phyloP scores from a whole-genome alignment of 1,140 invertebrate species.

The Phymastichus coffea region DNA sequence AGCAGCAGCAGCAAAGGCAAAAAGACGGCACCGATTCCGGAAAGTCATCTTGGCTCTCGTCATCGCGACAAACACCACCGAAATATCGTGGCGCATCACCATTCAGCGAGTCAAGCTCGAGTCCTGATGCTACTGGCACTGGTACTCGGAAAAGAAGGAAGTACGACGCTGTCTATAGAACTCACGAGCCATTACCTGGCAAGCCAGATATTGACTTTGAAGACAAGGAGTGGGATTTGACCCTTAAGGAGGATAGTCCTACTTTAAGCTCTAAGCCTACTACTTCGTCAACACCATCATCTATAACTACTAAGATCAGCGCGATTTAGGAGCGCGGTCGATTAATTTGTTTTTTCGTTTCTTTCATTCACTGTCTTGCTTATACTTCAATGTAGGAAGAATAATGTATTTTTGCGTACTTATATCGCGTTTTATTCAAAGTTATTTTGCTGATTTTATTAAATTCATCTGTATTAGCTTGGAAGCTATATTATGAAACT shows the following conservation, averaged over 20 bases:
- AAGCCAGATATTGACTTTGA: slow-evolving; percentile 76
- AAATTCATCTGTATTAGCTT: too few relatives aligned
- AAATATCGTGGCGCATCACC: slow-evolving; percentile 34
- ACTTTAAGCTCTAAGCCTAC: background rate
- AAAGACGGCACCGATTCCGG: background rate
- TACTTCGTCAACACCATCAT: background rate
- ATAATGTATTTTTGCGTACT: too few relatives aligned
- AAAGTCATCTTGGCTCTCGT: slow-evolving; percentile 22
- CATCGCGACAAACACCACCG: slow-evolving; percentile 31
- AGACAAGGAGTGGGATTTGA: slow-evolving; percentile 74
- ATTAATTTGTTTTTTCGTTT: slow-evolving; percentile 22
- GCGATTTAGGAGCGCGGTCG: slow-evolving; percentile 50
- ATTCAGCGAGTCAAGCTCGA: slow-evolving; percentile 39
- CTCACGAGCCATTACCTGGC: slow-evolving; percentile 76
- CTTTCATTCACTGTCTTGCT: background rate
- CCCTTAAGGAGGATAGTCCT: slow-evolving; percentile 59
- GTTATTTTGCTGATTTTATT: too few relatives aligned
- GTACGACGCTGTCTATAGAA: slow-evolving; percentile 79
- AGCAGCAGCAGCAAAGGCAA: background rate
- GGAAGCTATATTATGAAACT: too few relatives aligned
- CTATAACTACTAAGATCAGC: slow-evolving; percentile 20
- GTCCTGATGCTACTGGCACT: slow-evolving; percentile 55
- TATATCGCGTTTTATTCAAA: too few relatives aligned
- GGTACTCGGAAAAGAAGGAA: slow-evolving; percentile 63
- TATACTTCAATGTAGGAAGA: background rate